Conservation (phyloP, 2,888 invertebrate species). For the Macrosiphum euphorbiae region DNA sequence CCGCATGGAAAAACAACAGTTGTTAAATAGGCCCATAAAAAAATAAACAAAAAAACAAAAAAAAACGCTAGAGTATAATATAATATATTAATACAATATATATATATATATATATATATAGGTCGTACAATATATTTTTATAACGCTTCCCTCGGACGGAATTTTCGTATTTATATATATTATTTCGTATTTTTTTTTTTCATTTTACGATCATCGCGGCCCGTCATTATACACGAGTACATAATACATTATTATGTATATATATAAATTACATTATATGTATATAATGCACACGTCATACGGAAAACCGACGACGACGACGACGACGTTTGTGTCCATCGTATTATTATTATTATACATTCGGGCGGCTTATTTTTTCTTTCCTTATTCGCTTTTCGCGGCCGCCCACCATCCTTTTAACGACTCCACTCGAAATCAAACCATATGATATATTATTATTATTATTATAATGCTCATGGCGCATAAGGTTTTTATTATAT, state of each 20-base stretch:
- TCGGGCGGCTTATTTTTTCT: background rate
- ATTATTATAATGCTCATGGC: background rate
- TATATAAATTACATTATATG: background rate
- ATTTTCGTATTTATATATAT: slow-evolving; percentile 45
- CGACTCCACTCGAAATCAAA: slow-evolving; percentile 50
- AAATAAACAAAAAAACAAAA: background rate
- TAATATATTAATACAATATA: slow-evolving; percentile 3
- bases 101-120: background rate
- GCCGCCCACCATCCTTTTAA: slow-evolving; percentile 36
- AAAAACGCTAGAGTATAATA: slow-evolving; percentile 12
- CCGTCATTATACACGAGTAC: background rate
- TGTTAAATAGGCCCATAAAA: slow-evolving; percentile 52
- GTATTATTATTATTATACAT: background rate
- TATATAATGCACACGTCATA: background rate
- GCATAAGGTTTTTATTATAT: background rate
- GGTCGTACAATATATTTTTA: slow-evolving; percentile 2
- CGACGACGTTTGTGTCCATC: background rate
- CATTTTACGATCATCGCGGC: slow-evolving; percentile 35
- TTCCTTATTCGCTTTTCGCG: background rate
- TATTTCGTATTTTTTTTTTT: background rate
- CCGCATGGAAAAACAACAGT: slow-evolving; percentile 51
- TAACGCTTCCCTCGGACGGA: slow-evolving; percentile 19
- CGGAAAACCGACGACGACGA: background rate
- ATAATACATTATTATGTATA: background rate
- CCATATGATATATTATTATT: slow-evolving; percentile 8